phyloP scores from a whole-genome alignment of 1,140 invertebrate genomes.

The Neodiprion fabricii region DNA sequence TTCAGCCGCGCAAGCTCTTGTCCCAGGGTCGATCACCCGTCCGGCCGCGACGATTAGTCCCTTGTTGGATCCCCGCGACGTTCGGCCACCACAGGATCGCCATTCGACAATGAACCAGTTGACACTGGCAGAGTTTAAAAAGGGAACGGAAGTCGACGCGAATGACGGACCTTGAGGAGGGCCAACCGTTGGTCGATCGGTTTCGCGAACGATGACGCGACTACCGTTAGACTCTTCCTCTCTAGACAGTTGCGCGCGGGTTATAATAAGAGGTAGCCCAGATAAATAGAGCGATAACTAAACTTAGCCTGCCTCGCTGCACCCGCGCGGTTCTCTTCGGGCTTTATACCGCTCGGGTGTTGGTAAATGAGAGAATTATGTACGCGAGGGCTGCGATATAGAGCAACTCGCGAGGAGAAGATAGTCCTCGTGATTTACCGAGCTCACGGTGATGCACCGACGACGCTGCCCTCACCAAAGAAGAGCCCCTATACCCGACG shows the following conservation, averaged over 20 bases:
- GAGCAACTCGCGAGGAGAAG: constrained; percentile 8
- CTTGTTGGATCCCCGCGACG: no score
- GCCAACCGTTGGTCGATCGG: neutral
- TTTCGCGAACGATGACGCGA: neutral
- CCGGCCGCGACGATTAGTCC: no score
- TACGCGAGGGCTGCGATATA: constrained; percentile 10
- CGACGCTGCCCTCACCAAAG: neutral
- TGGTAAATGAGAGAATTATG: constrained; percentile 15
- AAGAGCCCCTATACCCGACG: neutral
- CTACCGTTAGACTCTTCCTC: neutral
- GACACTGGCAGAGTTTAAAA: no score
- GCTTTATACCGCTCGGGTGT: neutral
- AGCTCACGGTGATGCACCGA: neutral
- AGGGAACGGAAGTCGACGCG: no score
- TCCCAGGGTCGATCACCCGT: no score
- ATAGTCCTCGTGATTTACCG: constrained; percentile 2
- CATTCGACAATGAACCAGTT: no score
- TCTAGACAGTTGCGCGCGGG: constrained; percentile 5
- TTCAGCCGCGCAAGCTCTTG: no score
- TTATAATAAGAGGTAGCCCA: constrained; percentile 16
- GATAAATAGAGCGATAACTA: constrained; percentile 16
- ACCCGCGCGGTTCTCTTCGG: neutral
- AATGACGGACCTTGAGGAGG: no score
- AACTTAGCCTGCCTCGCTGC: constrained; percentile 9
- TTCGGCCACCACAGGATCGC: no score